Evolutionary conservation across 2,888 invertebrate genomes (phyloP).

Genomic region (Ecliptopera silaceata): DNA sequence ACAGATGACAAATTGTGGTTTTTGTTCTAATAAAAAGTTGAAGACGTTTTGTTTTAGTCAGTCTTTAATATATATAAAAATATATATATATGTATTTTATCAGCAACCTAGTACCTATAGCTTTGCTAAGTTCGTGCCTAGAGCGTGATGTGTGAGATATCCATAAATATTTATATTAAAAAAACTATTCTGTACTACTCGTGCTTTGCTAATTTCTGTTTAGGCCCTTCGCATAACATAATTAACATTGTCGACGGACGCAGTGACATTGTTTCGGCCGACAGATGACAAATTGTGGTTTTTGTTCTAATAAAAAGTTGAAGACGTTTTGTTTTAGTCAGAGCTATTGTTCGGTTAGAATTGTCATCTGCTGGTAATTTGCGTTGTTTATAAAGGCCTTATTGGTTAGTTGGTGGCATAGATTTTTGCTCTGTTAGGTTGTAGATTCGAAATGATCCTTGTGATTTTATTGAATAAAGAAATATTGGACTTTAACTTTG

Average conservation of each 20-base stretch:
- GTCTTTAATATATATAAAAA: no score
- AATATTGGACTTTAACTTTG: no score
- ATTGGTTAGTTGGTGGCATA: no score
- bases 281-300: slow-evolving; percentile 55
- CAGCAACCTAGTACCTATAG: no score
- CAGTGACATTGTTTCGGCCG: slow-evolving; percentile 51
- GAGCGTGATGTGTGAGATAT: no score
- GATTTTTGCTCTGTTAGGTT: no score
- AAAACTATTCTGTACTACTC: no score
- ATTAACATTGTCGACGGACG: slow-evolving; percentile 51
- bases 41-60: slow-evolving; percentile 23
- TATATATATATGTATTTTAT: no score
- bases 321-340: slow-evolving; percentile 24
- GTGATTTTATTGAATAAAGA: no score
- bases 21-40: slow-evolving; percentile 36
- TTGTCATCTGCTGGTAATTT: slow-evolving; percentile 20
- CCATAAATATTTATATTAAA: no score
- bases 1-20: slow-evolving; percentile 55
- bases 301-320: slow-evolving; percentile 36
- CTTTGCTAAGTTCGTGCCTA: no score
- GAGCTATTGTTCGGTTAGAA: slow-evolving; percentile 20
- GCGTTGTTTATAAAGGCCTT: slow-evolving; percentile 6
- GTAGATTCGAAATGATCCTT: no score
- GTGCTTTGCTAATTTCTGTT: slow-evolving; percentile 7
- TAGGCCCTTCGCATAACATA: slow-evolving; percentile 44